Evolutionary conservation across 2,113 vertebrate species (phyloP).

Genomic region (Catharus minimus): DNA sequence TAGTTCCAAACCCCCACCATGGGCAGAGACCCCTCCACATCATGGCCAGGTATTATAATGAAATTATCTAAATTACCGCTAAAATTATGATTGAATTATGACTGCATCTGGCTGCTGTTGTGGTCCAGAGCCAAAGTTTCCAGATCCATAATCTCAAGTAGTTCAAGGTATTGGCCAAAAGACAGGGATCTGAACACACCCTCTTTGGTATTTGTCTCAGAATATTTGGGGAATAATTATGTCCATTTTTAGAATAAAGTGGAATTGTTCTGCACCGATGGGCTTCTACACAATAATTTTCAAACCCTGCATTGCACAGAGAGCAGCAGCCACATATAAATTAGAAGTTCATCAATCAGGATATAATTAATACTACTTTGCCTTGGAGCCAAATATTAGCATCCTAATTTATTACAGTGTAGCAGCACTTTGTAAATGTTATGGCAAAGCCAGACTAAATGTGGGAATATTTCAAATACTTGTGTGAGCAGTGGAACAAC

Average conservation of each 20-base stretch:
- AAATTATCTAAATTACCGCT: neutral
- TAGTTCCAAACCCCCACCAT: neutral
- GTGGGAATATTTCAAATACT: neutral
- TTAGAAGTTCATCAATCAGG: neutral
- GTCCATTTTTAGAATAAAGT: neutral
- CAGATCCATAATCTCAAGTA: neutral
- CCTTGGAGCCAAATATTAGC: constrained; percentile 5
- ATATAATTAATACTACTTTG: neutral
- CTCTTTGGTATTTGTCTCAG: neutral
- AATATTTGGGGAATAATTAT: neutral
- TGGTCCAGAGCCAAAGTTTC: neutral
- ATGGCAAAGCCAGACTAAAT: neutral
- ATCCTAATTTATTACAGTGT: neutral
- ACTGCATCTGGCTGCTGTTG: neutral
- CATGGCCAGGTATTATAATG: neutral
- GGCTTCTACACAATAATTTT: neutral
- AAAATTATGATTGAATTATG: neutral
- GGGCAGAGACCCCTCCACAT: neutral
- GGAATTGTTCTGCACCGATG: neutral
- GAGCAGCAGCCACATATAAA: neutral
- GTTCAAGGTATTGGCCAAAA: neutral
- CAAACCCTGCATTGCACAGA: neutral
- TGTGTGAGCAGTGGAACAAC: neutral
- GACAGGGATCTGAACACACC: neutral
- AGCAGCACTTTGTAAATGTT: neutral